Percentiles rank a stretch among this genome's conserved stretches.
phyloP scores from a whole-genome alignment of 2,113 vertebrate species.

The Pelecanoides urinatrix region DNA sequence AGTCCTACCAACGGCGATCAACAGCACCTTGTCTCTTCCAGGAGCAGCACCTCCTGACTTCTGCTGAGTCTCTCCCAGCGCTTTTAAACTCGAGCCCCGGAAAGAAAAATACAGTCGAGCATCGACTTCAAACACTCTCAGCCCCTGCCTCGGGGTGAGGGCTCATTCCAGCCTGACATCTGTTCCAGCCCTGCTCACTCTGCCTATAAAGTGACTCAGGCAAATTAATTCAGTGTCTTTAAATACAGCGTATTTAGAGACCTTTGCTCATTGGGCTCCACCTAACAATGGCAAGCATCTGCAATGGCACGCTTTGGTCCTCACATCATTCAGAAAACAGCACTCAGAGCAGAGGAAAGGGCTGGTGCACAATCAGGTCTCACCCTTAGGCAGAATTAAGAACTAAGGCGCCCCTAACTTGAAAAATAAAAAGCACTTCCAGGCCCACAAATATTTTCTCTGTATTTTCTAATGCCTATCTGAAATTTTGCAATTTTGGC shows the following conservation, averaged over 20 bases:
- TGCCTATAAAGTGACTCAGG: not conserved
- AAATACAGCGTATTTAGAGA: not conserved
- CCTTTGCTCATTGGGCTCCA: not conserved
- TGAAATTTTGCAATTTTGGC: not conserved
- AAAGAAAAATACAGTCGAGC: not conserved
- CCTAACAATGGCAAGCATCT: not conserved
- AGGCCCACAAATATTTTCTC: not conserved
- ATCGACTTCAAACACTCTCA: not conserved
- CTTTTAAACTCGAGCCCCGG: not conserved
- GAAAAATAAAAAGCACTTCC: not conserved
- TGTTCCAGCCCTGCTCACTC: not conserved
- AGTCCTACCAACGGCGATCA: not conserved
- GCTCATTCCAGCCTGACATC: conserved; percentile 1
- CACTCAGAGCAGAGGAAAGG: not conserved
- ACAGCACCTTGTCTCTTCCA: not conserved
- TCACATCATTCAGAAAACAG: not conserved
- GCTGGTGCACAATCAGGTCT: not conserved
- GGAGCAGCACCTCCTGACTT: not conserved
- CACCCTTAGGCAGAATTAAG: not conserved
- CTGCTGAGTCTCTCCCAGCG: not conserved
- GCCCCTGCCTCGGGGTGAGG: not conserved
- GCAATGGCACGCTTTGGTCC: not conserved
- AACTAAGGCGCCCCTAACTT: not conserved
- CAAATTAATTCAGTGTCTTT: not conserved
- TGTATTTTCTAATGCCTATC: not conserved